phyloP scores from a whole-genome alignment of 2,113 vertebrate species.

The Hemibagrus wyckioides region DNA sequence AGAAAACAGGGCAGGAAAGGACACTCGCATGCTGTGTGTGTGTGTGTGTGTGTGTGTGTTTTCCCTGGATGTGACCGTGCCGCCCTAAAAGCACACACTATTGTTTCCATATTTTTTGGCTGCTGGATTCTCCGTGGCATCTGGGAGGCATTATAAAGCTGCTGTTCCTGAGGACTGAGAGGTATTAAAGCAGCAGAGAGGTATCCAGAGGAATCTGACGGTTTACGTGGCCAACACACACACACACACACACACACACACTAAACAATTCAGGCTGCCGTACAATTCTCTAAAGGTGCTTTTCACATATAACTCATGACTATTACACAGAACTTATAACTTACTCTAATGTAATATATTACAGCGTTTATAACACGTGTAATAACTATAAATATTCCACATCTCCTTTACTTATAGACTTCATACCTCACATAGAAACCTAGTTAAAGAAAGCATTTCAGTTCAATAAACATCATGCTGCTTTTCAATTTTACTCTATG shows the following conservation, averaged over 20 bases:
- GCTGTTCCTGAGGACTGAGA: slow-evolving; percentile 57
- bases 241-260: slow-evolving; percentile 21
- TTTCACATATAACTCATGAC: slow-evolving; percentile 1
- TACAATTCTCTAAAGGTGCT: background rate
- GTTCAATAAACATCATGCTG: background rate
- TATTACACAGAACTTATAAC: background rate
- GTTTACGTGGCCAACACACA: slow-evolving; percentile 13
- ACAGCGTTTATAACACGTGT: background rate
- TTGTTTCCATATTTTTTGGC: slow-evolving; percentile 64
- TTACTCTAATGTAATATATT: background rate
- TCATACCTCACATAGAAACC: background rate
- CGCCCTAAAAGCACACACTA: slow-evolving; percentile 53
- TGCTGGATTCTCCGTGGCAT: slow-evolving; percentile 62
- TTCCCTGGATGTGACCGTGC: slow-evolving; percentile 48
- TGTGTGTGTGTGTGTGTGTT: slow-evolving; percentile 22
- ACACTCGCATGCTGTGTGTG: slow-evolving; percentile 1
- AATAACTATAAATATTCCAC: background rate
- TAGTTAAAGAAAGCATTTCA: background rate
- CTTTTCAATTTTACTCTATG: too few species aligned
- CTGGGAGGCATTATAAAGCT: slow-evolving; percentile 64
- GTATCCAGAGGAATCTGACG: slow-evolving; percentile 35
- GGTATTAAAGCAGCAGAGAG: slow-evolving; percentile 58
- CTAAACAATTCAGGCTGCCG: slow-evolving; percentile 9
- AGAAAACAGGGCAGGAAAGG: slow-evolving; percentile 37
- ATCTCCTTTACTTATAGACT: background rate